phyloP scores from a whole-genome alignment of 2,113 vertebrate species.

The Gulo gulo region DNA sequence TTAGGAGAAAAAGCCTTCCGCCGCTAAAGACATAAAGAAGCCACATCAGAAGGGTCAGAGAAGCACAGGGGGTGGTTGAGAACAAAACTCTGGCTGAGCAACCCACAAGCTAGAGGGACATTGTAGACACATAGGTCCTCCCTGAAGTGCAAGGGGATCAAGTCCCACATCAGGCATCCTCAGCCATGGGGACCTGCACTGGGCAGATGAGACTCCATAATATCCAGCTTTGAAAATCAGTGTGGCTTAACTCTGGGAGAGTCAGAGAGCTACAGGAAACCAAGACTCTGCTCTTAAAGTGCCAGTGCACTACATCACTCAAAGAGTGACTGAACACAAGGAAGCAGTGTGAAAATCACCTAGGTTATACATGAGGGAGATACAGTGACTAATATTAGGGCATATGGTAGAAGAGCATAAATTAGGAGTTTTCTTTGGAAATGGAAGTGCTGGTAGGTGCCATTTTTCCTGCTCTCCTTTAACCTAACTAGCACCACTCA shows the following conservation, averaged over 20 bases:
- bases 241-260: background rate
- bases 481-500: background rate
- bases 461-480: background rate
- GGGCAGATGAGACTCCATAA: background rate
- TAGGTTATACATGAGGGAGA: background rate
- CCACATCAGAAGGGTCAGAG: background rate
- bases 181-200: background rate
- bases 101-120: background rate
- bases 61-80: background rate
- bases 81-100: background rate
- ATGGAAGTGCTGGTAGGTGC: background rate
- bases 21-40: background rate
- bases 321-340: background rate
- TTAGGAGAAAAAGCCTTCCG: background rate
- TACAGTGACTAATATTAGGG: background rate
- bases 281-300: background rate
- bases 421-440: background rate
- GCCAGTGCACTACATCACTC: background rate
- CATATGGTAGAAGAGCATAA: background rate
- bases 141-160: background rate
- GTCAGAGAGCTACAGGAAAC: background rate
- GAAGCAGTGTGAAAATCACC: background rate
- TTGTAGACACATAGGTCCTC: background rate
- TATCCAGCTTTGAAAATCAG: background rate
- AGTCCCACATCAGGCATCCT: background rate